Conservation (phyloP, 2,888 invertebrate genomes). For the Brassicogethes aeneus region DNA sequence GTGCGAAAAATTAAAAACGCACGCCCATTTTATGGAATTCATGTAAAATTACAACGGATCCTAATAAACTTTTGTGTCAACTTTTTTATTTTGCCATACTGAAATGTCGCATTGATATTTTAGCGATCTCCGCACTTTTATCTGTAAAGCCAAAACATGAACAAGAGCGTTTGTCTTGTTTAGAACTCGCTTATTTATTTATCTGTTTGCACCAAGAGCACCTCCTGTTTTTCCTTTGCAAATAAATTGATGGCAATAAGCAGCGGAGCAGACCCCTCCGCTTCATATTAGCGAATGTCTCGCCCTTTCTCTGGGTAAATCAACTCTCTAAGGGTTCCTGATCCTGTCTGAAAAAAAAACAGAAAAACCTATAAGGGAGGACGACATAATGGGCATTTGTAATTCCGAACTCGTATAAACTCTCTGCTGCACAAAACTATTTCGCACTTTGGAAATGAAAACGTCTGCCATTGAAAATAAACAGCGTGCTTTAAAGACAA, state of each 20-base stretch:
- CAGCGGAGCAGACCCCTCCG: neutral
- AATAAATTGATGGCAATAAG: neutral
- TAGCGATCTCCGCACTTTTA: too few relatives aligned
- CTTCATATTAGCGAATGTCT: neutral
- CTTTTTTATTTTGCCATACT: too few relatives aligned
- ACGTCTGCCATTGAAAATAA: neutral
- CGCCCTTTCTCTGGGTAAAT: neutral
- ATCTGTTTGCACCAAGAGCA: neutral
- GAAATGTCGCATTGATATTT: too few relatives aligned
- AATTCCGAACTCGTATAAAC: constrained; percentile 1
- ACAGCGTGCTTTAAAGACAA: too few relatives aligned
- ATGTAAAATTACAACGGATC: too few relatives aligned
- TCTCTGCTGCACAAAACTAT: constrained; percentile 1
- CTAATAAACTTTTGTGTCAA: too few relatives aligned
- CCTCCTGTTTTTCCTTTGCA: neutral
- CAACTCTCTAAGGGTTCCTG: neutral
- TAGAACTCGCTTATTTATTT: neutral
- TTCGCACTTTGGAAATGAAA: neutral
- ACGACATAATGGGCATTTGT: neutral
- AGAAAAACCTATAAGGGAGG: neutral
- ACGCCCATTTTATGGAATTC: too few relatives aligned
- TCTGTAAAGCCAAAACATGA: too few relatives aligned
- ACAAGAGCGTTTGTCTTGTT: constrained; percentile 2
- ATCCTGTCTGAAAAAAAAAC: neutral
- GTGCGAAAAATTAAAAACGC: too few relatives aligned